Evolutionary conservation across 2,888 invertebrate species (phyloP).

Genomic region (Caenorhabditis macrosperma): DNA sequence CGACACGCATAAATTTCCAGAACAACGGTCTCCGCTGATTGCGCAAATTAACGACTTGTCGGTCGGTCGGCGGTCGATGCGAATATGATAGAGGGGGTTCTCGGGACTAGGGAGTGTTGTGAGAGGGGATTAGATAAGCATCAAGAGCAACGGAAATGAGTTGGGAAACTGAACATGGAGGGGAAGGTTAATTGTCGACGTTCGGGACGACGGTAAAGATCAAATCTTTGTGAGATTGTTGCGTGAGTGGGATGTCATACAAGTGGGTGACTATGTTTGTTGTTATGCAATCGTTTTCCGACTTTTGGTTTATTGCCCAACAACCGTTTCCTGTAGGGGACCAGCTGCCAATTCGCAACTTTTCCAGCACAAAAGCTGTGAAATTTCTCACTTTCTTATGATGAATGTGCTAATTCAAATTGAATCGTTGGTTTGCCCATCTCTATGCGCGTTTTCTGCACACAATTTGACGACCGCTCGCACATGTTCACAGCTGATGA

Average conservation of each 20-base stretch:
- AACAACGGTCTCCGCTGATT: neutral
- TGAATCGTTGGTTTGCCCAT: too few relatives aligned
- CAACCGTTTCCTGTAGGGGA: too few relatives aligned
- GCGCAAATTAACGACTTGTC: conserved; percentile 29
- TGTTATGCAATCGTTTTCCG: neutral
- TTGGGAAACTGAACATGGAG: conserved; percentile 4
- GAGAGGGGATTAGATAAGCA: neutral
- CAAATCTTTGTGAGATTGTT: neutral
- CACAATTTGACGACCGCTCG: conserved; percentile 15
- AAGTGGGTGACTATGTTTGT: neutral
- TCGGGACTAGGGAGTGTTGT: neutral
- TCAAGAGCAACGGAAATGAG: conserved; percentile 15
- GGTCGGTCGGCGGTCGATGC: neutral
- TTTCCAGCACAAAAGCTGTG: too few relatives aligned
- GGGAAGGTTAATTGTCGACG: conserved; percentile 36
- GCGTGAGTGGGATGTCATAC: neutral
- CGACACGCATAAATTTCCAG: conserved; percentile 21
- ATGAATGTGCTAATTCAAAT: too few relatives aligned
- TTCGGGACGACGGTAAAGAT: neutral
- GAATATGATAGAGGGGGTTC: neutral
- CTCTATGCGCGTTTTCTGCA: neutral
- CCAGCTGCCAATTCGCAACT: too few relatives aligned
- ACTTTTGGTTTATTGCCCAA: neutral
- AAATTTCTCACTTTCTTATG: too few relatives aligned
- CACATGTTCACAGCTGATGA: conserved; percentile 60